phyloP scores from a whole-genome alignment of 2,797 vertebrate species.

The Antrozous pallidus region DNA sequence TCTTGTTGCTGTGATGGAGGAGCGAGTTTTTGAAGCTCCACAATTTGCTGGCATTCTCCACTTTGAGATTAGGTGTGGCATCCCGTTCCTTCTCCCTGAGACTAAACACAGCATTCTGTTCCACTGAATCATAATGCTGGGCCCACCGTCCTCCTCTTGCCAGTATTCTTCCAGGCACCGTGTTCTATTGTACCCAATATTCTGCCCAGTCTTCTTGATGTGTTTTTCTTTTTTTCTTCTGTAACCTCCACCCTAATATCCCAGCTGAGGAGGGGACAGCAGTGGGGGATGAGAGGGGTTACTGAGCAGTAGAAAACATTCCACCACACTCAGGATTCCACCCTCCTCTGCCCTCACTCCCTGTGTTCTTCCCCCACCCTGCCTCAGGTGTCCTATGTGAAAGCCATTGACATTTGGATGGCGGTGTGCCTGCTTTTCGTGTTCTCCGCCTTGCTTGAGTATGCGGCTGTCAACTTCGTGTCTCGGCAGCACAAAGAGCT shows the following conservation, averaged over 20 bases:
- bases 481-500: slow-evolving; percentile 99
- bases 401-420: slow-evolving; percentile 99
- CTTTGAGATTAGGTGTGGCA: not conserved
- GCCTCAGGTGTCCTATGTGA: slow-evolving; percentile 95
- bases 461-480: slow-evolving; percentile 98
- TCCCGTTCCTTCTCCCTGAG: not conserved
- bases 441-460: slow-evolving; percentile 97
- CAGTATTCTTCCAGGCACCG: not conserved
- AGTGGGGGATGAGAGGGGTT: not conserved
- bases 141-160: not conserved
- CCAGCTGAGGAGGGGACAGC: not conserved
- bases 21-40: not conserved
- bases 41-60: not conserved
- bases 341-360: not conserved
- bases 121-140: not conserved
- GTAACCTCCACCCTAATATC: not conserved
- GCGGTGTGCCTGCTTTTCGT: slow-evolving; percentile 97
- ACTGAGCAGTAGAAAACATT: not conserved
- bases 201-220: not conserved
- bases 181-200: not conserved
- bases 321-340: not conserved
- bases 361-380: not conserved
- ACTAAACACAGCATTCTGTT: not conserved
- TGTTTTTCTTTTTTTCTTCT: not conserved
- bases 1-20: not conserved